Evolutionary conservation across 2,888 invertebrate genomes (phyloP).

Genomic region (Dendrolimus houi): DNA sequence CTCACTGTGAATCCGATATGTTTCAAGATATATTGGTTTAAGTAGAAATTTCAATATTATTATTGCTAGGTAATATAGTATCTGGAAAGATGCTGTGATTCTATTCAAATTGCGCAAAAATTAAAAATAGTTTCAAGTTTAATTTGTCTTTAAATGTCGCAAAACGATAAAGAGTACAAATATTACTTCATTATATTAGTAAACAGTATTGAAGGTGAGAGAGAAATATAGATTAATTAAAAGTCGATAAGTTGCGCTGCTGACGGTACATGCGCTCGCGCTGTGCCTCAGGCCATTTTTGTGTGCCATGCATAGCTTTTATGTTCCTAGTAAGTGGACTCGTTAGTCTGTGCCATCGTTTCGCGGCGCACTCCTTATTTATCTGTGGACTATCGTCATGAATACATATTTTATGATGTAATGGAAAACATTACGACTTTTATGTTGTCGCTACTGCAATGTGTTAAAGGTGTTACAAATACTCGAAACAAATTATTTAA

Average conservation of each 20-base stretch:
- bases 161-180: too few relatives aligned
- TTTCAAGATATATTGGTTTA: too few relatives aligned
- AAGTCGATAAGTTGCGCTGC: constrained; percentile 18
- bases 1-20: too few relatives aligned
- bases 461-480: background rate
- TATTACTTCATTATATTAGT: too few relatives aligned
- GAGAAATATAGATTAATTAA: constrained; percentile 8
- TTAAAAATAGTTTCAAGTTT: too few relatives aligned
- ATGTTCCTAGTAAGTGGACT: constrained; percentile 59
- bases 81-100: too few relatives aligned
- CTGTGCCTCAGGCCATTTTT: constrained; percentile 35
- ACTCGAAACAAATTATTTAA: too few relatives aligned
- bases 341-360: constrained; percentile 37
- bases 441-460: background rate
- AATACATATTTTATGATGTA: background rate
- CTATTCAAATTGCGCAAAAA: too few relatives aligned
- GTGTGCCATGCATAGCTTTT: constrained; percentile 60
- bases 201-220: background rate
- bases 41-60: too few relatives aligned
- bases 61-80: too few relatives aligned
- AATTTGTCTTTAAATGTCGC: too few relatives aligned
- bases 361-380: background rate
- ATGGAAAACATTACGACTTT: background rate
- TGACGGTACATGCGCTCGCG: constrained; percentile 44
- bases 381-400: background rate